Percentiles rank a stretch among this genome's conserved stretches.
phyloP scores from a whole-genome alignment of 2,113 vertebrate genomes.

The rabbit (Oryctolagus cuniculus) region DNA sequence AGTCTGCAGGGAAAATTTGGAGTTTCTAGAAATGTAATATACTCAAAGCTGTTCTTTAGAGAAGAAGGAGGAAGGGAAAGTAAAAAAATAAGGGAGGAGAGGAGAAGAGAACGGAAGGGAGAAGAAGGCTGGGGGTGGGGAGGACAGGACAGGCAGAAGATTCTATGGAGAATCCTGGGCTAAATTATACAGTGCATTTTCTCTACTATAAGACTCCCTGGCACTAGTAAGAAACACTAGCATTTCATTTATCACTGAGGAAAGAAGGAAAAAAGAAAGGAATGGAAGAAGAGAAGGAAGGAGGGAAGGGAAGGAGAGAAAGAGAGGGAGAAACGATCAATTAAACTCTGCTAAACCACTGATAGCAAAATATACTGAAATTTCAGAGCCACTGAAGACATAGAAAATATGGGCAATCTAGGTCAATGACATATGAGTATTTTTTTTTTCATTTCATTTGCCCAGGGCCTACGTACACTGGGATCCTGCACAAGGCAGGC shows the following conservation, averaged over 20 bases:
- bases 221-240: not conserved
- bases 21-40: not conserved
- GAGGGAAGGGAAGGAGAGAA: too few relatives aligned
- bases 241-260: not conserved
- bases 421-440: not conserved
- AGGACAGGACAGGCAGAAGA: not conserved
- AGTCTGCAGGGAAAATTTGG: not conserved
- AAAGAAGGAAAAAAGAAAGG: not conserved
- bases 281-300: not conserved
- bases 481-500: not conserved
- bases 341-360: not conserved
- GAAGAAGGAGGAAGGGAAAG: not conserved
- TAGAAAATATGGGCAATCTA: not conserved
- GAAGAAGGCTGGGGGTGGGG: not conserved
- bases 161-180: not conserved
- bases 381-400: not conserved
- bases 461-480: not conserved
- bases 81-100: too few relatives aligned
- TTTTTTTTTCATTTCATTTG: not conserved
- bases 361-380: not conserved
- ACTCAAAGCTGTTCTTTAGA: not conserved
- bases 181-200: not conserved
- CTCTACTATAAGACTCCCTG: not conserved
- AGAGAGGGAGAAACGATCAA: too few relatives aligned
- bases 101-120: not conserved